Conservation (phyloP, 2,888 invertebrate species). For the Pristionchus japonicus region DNA sequence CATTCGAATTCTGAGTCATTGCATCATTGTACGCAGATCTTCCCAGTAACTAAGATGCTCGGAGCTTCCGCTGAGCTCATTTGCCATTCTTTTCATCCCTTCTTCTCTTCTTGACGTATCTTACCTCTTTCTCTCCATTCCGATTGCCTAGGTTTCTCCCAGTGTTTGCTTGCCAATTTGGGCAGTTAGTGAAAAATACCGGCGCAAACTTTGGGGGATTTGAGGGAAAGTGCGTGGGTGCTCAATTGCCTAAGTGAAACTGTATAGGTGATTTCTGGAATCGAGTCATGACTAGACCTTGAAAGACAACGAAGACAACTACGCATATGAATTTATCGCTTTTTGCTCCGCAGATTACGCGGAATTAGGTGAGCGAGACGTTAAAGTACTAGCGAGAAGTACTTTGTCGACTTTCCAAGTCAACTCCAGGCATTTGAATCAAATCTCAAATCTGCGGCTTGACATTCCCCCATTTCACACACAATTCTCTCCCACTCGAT, state of each 20-base stretch:
- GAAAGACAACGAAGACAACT: too few relatives aligned
- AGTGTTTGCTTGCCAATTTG: constrained; percentile 13
- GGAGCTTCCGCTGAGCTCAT: background rate
- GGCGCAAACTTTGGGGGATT: background rate
- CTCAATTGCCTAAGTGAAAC: background rate
- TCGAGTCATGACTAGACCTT: too few relatives aligned
- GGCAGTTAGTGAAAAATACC: background rate
- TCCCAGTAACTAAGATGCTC: background rate
- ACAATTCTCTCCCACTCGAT: background rate
- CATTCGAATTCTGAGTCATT: background rate
- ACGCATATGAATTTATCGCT: too few relatives aligned
- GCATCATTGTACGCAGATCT: background rate
- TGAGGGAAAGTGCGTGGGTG: background rate
- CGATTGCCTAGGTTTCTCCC: background rate
- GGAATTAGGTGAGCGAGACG: too few relatives aligned
- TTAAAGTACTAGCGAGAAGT: too few relatives aligned
- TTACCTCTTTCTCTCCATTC: background rate
- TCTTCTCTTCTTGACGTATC: background rate
- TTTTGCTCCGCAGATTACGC: too few relatives aligned
- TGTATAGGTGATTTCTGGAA: background rate
- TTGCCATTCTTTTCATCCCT: background rate
- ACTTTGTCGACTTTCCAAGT: background rate
- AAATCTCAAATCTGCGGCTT: background rate
- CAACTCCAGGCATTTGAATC: too few relatives aligned
- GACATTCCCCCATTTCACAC: background rate